Evolutionary conservation across 2,113 vertebrate genomes (phyloP), one percentile per base, ranked within the genome.

Genomic region (Sialia sialis): DNA sequence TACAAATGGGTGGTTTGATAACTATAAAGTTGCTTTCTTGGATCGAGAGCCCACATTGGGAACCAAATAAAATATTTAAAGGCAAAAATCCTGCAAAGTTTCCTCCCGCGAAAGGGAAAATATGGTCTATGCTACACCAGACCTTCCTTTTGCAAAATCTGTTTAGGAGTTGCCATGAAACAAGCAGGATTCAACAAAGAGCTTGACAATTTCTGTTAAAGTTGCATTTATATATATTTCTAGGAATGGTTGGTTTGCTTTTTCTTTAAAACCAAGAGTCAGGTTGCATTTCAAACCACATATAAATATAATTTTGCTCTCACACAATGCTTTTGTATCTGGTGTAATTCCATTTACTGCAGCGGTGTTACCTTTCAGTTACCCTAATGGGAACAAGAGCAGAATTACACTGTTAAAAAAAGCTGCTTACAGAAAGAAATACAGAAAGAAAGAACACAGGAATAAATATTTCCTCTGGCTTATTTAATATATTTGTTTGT

Each of bases 31-130:
- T 81, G 58, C 80, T 87, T 97, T 96, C 81, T 94, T 97, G 95
- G 92, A 93, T 62, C 41, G 13, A 39, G 44, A 94, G 64, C 38
- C 74, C 59, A 56, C 63, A 86, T 81, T 52, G 85, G 55, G 43
- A 60, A 93, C 87, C 92, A 97, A 93, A 95, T 88, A 94, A 93
- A 97, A 93, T 86, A 96, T 83, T 95, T 97, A 96, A 96, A 96
- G 86, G 93, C 58, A 96, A 79, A 93, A 96, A 86, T 92, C 70
- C 73, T 93, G 69, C 52, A 91, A 89, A 95, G 83, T 87, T 95
- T 96, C 48, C 51, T 94, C 84, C 68, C 1, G 11, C 30, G 52
- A 94, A 87, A 91, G 90, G 46, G 62, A 91, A 96, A 96, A 97
- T 90, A 44, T 17, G 56, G 55, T 69, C 16, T 95, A 3, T 64